Conservation (phyloP, 2,113 vertebrate species). For the Antechinus flavipes region DNA sequence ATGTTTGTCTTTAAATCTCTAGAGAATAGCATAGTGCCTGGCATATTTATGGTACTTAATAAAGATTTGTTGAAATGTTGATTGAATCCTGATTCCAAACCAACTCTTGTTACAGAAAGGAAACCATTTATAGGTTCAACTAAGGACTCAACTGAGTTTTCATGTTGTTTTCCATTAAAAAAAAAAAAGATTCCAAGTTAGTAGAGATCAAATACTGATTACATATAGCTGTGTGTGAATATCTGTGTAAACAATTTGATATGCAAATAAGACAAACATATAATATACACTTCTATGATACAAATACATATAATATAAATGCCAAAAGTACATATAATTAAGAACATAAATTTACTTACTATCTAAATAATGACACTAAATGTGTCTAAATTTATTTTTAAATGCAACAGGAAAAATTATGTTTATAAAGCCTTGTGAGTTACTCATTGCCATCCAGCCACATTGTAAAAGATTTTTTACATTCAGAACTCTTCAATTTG, state of each 20-base stretch:
- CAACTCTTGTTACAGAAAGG: background rate
- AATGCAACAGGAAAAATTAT: conserved; percentile 58
- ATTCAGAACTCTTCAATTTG: conserved; percentile 41
- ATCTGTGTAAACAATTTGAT: background rate
- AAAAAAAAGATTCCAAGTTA: background rate
- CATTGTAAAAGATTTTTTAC: conserved; percentile 57
- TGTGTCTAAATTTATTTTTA: conserved; percentile 60
- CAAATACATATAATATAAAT: too few relatives aligned
- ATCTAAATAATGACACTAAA: conserved; percentile 39
- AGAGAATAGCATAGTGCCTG: background rate
- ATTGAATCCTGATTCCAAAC: background rate
- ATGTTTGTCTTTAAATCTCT: background rate
- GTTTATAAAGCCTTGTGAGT: conserved; percentile 2
- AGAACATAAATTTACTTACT: conserved; percentile 53
- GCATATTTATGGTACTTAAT: background rate
- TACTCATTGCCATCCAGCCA: conserved; percentile 40
- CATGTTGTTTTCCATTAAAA: background rate
- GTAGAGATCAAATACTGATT: background rate
- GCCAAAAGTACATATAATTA: conserved; percentile 28
- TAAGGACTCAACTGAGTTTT: background rate
- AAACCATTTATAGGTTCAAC: background rate
- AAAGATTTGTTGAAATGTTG: background rate
- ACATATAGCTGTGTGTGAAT: background rate
- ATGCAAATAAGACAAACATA: background rate
- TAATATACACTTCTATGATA: too few relatives aligned